Evolutionary conservation across 2,113 vertebrate species (phyloP).

Genomic region (Galemys pyrenaicus): DNA sequence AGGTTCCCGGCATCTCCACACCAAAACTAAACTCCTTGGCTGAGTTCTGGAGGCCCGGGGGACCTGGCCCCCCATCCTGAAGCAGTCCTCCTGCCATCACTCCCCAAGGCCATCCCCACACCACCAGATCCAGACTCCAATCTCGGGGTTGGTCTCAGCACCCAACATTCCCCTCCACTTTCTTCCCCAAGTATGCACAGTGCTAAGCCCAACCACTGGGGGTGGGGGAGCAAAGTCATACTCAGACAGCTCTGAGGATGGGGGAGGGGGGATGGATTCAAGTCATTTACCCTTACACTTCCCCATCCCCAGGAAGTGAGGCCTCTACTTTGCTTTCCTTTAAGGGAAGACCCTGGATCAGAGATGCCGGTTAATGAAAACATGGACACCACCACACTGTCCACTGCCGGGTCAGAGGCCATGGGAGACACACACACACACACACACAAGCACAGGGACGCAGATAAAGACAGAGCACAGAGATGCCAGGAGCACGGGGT

Average conservation of each 20-base stretch:
- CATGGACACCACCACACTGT: fast-evolving
- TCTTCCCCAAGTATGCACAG: too few species aligned
- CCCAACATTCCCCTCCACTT: background rate
- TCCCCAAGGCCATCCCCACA: background rate
- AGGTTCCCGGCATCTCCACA: background rate
- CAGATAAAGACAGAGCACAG: background rate
- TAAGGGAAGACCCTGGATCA: background rate
- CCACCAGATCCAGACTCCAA: background rate
- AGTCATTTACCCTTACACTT: background rate
- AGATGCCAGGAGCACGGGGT: fast-evolving
- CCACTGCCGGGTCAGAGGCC: background rate
- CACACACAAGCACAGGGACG: background rate
- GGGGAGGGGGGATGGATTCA: background rate
- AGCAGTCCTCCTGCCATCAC: background rate
- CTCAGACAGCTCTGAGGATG: background rate
- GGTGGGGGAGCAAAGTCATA: background rate
- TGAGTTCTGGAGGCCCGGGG: background rate
- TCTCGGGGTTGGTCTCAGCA: background rate
- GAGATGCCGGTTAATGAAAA: background rate
- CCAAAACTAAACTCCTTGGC: background rate
- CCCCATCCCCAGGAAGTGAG: background rate
- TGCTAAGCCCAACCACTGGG: background rate
- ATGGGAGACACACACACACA: background rate
- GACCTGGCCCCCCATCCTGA: background rate
- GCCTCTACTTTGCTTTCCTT: background rate